Conservation (phyloP, 2,797 vertebrate genomes). For the Neosalanx taihuensis region DNA sequence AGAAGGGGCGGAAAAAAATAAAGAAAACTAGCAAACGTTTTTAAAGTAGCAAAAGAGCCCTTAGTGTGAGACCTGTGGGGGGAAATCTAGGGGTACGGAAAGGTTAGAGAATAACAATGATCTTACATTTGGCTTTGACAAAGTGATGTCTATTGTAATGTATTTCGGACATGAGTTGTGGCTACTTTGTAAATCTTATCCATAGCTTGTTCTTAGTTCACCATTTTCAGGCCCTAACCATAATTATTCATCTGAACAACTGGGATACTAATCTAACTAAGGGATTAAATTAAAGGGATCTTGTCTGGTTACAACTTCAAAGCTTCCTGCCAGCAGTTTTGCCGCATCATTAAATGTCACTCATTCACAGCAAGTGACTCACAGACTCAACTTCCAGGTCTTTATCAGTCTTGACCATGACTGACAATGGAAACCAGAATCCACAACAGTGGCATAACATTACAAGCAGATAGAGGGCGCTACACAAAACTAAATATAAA, state of each 20-base stretch:
- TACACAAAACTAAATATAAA: neutral
- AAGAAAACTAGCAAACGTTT: constrained; percentile 5
- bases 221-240: no score
- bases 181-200: no score
- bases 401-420: neutral
- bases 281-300: neutral
- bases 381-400: neutral
- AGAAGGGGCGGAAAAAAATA: neutral
- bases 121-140: neutral
- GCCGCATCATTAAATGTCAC: neutral
- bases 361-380: neutral
- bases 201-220: no score
- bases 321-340: neutral
- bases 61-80: neutral
- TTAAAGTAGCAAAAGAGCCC: constrained; percentile 15
- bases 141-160: neutral
- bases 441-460: neutral
- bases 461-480: neutral
- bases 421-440: neutral
- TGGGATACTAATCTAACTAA: no score
- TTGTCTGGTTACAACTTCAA: neutral
- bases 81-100: no score
- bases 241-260: no score
- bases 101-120: neutral
- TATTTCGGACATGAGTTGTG: neutral